A percentile compares a stretch with the other conserved stretches of the same genome.
These are phyloP conservation scores for Thripadectes ignobilis DNA, from an alignment of 2,797 vertebrate species.

Conservation along the genomic window DNA sequence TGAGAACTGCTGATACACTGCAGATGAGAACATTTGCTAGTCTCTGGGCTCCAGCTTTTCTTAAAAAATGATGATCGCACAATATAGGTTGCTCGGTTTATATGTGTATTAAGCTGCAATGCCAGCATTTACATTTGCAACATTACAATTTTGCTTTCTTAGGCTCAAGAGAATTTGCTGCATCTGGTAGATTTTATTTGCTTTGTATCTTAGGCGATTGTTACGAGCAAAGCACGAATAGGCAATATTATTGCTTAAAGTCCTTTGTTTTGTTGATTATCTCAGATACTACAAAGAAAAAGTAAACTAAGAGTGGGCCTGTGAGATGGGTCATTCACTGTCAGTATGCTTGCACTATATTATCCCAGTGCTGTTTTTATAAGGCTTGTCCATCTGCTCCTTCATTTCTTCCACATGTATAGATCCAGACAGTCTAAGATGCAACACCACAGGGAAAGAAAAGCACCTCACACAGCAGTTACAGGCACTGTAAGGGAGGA, in stretches of 20 bases:
- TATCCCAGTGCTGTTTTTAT: background rate
- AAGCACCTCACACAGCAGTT: background rate
- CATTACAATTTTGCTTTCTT: slow-evolving; percentile 49
- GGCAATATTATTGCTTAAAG: slow-evolving; percentile 10
- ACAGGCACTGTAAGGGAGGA: background rate
- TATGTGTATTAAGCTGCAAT: slow-evolving; percentile 54
- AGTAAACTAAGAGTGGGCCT: background rate
- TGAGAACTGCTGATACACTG: slow-evolving; percentile 74
- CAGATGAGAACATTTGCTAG: slow-evolving; percentile 67
- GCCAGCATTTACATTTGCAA: slow-evolving; percentile 66
- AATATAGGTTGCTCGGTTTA: slow-evolving; percentile 65
- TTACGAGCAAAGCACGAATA: background rate
- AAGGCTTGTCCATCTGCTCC: slow-evolving; percentile 8
- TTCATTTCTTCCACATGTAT: slow-evolving; percentile 14
- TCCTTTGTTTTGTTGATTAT: background rate
- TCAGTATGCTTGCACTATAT: background rate
- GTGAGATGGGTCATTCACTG: slow-evolving; percentile 6
- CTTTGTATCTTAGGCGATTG: slow-evolving; percentile 42
- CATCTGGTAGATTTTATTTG: slow-evolving; percentile 53
- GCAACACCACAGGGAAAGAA: background rate
- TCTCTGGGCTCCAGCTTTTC: slow-evolving; percentile 65
- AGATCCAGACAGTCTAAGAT: background rate
- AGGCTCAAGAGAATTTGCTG: slow-evolving; percentile 48
- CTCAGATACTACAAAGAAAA: background rate
- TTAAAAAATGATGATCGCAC: slow-evolving; percentile 72